Conservation (phyloP, 2,797 vertebrate species). For the Manis pentadactyla region DNA sequence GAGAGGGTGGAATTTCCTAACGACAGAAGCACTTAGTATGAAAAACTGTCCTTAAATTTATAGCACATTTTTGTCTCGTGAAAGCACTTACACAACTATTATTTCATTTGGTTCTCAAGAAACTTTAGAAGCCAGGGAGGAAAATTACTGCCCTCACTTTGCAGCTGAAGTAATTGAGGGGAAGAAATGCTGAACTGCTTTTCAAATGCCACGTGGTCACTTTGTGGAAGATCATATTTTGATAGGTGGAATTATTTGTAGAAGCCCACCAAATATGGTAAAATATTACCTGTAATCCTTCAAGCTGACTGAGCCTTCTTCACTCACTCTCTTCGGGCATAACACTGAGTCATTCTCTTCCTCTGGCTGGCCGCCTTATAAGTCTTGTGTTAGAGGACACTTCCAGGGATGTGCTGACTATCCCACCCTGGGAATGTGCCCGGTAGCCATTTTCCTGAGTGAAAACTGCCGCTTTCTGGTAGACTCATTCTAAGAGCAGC, state of each 20-base stretch:
- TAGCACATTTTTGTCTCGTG: not conserved
- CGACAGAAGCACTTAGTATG: not conserved
- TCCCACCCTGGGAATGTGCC: not conserved
- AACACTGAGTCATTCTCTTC: not conserved
- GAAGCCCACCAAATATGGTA: not conserved
- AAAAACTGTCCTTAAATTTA: not conserved
- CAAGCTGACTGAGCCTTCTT: not conserved
- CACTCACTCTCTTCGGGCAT: not conserved
- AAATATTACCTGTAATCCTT: not conserved
- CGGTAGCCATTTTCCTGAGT: not conserved
- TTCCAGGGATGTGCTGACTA: not conserved
- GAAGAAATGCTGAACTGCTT: conserved; percentile 8
- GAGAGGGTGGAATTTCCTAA: not conserved
- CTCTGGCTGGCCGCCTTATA: not conserved
- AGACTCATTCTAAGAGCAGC: not conserved
- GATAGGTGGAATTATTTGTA: not conserved
- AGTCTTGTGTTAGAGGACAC: not conserved
- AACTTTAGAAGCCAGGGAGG: not conserved
- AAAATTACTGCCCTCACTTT: not conserved
- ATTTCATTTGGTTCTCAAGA: not conserved
- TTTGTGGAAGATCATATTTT: not conserved
- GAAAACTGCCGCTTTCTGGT: not conserved
- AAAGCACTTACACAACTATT: not conserved
- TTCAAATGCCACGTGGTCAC: not conserved
- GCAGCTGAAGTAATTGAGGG: not conserved